Evolutionary conservation across 2,113 vertebrate species (phyloP).

Genomic region (Uria lomvia): DNA sequence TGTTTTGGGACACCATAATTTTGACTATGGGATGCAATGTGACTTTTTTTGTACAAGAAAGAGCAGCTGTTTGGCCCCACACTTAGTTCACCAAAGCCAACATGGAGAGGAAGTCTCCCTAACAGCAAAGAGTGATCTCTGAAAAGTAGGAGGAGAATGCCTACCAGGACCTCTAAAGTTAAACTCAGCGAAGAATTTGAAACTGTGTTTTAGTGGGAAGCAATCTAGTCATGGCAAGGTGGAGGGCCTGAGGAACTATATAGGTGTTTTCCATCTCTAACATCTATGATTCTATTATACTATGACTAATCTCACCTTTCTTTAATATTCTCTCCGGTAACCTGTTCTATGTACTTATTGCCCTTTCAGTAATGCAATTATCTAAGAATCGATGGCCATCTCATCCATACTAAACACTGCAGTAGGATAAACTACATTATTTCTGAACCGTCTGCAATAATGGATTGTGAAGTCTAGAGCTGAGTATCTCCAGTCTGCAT

Average conservation of each 20-base stretch:
- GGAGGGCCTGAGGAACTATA: background rate
- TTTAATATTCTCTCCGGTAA: background rate
- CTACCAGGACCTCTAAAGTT: background rate
- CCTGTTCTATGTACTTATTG: background rate
- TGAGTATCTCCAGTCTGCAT: background rate
- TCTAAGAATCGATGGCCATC: background rate
- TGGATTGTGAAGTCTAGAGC: background rate
- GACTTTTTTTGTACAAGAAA: background rate
- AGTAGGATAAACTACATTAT: conserved; percentile 22
- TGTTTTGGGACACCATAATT: background rate
- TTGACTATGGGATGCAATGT: too few species aligned
- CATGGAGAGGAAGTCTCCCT: background rate
- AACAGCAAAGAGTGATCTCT: background rate
- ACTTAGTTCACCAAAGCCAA: background rate
- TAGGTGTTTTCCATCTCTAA: background rate
- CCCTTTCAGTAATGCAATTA: conserved; percentile 20
- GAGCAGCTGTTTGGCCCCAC: background rate
- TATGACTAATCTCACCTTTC: background rate
- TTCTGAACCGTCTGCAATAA: conserved; percentile 19
- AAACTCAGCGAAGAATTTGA: background rate
- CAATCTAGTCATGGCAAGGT: background rate
- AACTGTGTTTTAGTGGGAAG: background rate
- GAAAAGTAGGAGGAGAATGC: background rate
- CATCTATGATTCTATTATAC: background rate
- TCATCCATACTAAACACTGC: background rate